Conservation (phyloP, 2,113 vertebrate genomes). For the Nycticorax nycticorax region DNA sequence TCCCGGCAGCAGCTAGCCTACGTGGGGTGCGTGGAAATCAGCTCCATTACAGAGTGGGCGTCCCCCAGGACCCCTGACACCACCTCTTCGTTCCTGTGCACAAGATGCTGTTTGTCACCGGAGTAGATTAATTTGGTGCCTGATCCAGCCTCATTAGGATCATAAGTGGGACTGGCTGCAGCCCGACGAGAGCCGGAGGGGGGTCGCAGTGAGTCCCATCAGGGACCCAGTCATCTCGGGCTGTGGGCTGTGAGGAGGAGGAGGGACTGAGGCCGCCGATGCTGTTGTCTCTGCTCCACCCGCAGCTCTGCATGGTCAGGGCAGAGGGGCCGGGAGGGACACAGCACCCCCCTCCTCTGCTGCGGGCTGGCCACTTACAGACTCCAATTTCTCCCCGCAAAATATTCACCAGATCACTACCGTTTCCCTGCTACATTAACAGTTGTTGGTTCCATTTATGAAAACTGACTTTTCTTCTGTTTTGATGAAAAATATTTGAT, state of each 20-base stretch:
- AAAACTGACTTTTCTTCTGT: neutral
- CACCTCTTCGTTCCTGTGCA: neutral
- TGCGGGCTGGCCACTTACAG: neutral
- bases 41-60: rapidly evolving
- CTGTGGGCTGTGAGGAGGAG: neutral
- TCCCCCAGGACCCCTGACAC: neutral
- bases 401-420: neutral
- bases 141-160: neutral
- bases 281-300: neutral
- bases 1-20: neutral
- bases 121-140: neutral
- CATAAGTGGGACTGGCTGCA: neutral
- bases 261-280: neutral
- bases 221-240: neutral
- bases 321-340: neutral
- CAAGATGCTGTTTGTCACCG: neutral
- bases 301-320: rapidly evolving
- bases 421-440: neutral
- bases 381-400: neutral
- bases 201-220: rapidly evolving
- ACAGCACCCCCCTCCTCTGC: neutral
- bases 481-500: slow-evolving; percentile 5
- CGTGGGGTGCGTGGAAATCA: neutral
- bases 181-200: neutral
- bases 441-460: neutral